These are phyloP conservation scores for Pterostichus madidus DNA, from an alignment of 2,888 invertebrate species.

Conservation along the genomic window DNA sequence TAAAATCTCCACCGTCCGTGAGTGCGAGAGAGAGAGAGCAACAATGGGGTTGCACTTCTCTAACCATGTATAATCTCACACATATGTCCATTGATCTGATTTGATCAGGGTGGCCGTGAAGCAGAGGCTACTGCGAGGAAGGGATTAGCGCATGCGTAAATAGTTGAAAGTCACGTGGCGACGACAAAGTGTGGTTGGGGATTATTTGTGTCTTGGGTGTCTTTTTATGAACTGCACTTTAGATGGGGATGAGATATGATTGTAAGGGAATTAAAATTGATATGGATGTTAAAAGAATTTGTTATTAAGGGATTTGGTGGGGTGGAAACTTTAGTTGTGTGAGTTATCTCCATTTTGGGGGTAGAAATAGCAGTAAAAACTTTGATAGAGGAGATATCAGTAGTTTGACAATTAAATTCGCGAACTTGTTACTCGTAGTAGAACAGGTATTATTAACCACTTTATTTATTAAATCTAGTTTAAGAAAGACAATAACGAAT, in stretches of 20 bases:
- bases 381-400: too few relatives aligned
- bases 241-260: not conserved
- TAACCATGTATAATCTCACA: conserved; percentile 71
- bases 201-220: conserved; percentile 35
- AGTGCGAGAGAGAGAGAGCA: conserved; percentile 9
- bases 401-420: too few relatives aligned
- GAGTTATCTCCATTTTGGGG: too few relatives aligned
- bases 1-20: not conserved
- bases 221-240: conserved; percentile 43
- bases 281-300: conserved; percentile 3
- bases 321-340: not conserved
- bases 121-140: not conserved
- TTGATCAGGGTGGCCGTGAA: conserved; percentile 71
- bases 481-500: too few relatives aligned
- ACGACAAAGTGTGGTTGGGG: conserved; percentile 10
- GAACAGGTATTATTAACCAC: too few relatives aligned
- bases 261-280: conserved; percentile 21
- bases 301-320: not conserved
- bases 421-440: too few relatives aligned
- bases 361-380: too few relatives aligned
- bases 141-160: conserved; percentile 42
- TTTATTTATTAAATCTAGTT: too few relatives aligned
- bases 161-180: not conserved
- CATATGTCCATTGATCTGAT: conserved; percentile 75
- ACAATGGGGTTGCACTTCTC: not conserved